Evolutionary conservation across 2,888 invertebrate genomes (phyloP), one percentile per base, ranked within the genome.

Genomic region (Pollenia labialis): DNA sequence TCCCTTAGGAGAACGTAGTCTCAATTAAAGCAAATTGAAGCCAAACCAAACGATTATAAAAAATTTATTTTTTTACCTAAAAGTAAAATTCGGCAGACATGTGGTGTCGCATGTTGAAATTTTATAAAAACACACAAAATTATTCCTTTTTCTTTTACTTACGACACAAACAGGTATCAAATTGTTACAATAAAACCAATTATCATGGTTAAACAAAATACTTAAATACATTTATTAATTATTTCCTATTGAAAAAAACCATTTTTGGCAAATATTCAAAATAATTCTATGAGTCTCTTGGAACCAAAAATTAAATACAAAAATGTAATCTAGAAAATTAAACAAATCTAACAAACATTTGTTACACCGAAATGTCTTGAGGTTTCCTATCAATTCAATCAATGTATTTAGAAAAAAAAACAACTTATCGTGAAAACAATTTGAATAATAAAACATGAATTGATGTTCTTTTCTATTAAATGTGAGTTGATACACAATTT

Each of bases 51-150:
- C 3, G 10, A 68, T 62, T 52, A 52, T 44, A 23, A 44, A 56
- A 56, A 40, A 42, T 9, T 7, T 14, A 42, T n/a, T 32, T 32
- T 12, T 71, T 52, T 71, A 54, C 69, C 60, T 74, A 54, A 72
- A 77, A 83, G 72, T 77, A 58, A 84, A 87, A 87, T 84, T 81
- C 60, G 60, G 54, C 76, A 23, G 75, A 56, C 81, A 84, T 68
- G 60, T 72, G 72, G 80, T 87, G 86, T 87, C 81, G 86, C 86
- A 87, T 83, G 84, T 72, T 72, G 9, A 76, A 68, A 77, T 64
- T 66, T 46, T 23, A n/a, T 32, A 32, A 40, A 50, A 69, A 16
- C 42, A 18, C 12, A 54, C 40, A 64, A 44, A 62, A 60, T n/a
- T 62, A 46, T 81, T 18, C 11, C 56, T 54, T 9, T 52, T 46